These are phyloP conservation scores for Capreolus pygargus DNA, from an alignment of 2,113 vertebrate species.

Conservation along the genomic window DNA sequence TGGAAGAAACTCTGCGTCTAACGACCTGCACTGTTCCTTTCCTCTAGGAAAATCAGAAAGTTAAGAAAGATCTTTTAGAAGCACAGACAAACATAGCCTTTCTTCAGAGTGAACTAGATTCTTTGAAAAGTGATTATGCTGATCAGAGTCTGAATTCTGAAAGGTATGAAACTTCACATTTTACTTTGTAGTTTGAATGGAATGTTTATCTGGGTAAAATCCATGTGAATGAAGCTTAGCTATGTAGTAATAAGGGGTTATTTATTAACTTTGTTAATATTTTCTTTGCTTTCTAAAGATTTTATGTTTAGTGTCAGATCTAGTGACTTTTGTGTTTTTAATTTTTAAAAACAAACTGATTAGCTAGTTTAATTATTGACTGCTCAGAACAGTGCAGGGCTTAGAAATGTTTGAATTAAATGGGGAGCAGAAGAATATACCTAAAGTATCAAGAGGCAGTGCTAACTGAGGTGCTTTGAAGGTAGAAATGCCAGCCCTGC, in stretches of 20 bases:
- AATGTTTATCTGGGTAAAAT: background rate
- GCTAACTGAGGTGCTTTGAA: background rate
- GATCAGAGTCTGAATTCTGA: conserved; percentile 93
- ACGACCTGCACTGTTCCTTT: background rate
- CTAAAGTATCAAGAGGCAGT: background rate
- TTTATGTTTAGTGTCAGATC: background rate
- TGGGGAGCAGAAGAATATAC: background rate
- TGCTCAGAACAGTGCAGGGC: background rate
- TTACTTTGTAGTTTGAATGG: background rate
- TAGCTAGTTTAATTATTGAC: background rate
- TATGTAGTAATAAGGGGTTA: background rate
- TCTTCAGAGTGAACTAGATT: conserved; percentile 94
- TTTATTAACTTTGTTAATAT: background rate
- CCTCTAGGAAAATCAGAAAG: conserved; percentile 92
- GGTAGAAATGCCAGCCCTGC: background rate
- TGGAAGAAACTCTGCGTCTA: background rate
- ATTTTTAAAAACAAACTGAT: background rate
- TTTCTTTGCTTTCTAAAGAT: background rate
- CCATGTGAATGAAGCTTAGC: background rate
- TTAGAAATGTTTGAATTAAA: conserved; percentile 9
- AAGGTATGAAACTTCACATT: conserved; percentile 80
- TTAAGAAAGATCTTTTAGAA: conserved; percentile 94
- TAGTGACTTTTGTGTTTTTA: background rate
- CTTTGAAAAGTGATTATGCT: conserved; percentile 93
- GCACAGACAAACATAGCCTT: conserved; percentile 94